These are phyloP conservation scores for Sebastes jordani DNA, from an alignment of 2,797 vertebrate genomes.

Conservation along the genomic window DNA sequence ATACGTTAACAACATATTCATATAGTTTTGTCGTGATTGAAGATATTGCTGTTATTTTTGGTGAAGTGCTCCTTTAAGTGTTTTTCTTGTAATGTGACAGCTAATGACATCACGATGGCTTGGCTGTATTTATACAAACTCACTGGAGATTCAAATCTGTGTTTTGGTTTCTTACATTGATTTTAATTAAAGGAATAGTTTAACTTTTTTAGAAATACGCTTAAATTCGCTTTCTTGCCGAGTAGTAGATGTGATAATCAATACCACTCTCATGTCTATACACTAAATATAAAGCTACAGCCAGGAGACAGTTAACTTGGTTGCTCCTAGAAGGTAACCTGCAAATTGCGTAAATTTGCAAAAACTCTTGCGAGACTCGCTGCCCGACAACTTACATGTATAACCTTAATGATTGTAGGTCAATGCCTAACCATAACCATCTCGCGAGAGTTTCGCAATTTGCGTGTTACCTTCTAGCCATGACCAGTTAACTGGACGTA, in stretches of 20 bases:
- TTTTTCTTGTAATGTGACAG: background rate
- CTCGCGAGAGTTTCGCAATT: too few species aligned
- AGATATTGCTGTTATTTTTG: slow-evolving; percentile 21
- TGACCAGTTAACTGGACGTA: background rate
- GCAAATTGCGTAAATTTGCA: too few species aligned
- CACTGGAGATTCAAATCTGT: background rate
- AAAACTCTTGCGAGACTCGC: too few species aligned
- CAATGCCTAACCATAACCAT: too few species aligned
- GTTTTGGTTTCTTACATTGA: background rate
- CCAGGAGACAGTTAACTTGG: background rate
- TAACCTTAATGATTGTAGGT: too few species aligned
- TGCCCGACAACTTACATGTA: too few species aligned
- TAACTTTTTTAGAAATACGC: background rate
- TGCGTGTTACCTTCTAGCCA: too few species aligned
- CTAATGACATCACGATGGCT: slow-evolving; percentile 1
- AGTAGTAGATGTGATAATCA: background rate
- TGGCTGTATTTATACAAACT: slow-evolving; percentile 13
- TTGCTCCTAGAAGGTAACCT: too few species aligned
- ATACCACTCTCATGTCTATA: background rate
- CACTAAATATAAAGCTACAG: background rate
- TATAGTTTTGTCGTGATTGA: background rate
- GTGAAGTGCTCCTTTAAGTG: slow-evolving; percentile 3
- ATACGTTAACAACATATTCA: background rate
- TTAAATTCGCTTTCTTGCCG: background rate
- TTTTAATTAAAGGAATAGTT: slow-evolving; percentile 1